These are phyloP conservation scores for Chaetoderma sp. DNA, from an alignment of 2,888 invertebrate genomes.

Conservation along the genomic window DNA sequence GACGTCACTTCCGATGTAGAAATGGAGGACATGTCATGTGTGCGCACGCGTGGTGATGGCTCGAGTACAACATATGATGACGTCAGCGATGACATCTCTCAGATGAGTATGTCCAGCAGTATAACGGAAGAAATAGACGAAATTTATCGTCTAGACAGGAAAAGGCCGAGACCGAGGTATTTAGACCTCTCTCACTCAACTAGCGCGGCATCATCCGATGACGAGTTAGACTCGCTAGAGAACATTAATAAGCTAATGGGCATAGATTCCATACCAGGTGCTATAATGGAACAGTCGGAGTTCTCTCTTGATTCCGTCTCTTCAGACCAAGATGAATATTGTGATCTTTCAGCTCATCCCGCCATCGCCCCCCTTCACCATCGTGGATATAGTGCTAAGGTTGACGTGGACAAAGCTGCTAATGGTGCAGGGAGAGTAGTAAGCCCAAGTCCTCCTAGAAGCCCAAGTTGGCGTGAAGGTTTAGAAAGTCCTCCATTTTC, in stretches of 20 bases:
- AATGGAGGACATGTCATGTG: constrained; percentile 54
- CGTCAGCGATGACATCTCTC: constrained; percentile 52
- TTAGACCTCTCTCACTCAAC: constrained; percentile 58
- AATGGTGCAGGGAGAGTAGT: constrained; percentile 21
- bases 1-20: constrained; percentile 56
- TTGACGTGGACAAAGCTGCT: too few relatives aligned
- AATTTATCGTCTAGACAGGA: background rate
- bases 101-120: constrained; percentile 37
- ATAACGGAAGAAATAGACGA: constrained; percentile 4
- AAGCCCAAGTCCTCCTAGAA: constrained; percentile 62
- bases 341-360: background rate
- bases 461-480: constrained; percentile 65
- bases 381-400: background rate
- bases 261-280: background rate
- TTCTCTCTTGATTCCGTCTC: constrained; percentile 1
- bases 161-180: constrained; percentile 50
- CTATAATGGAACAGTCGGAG: background rate
- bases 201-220: constrained; percentile 61
- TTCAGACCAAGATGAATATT: background rate
- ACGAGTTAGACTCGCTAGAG: constrained; percentile 36
- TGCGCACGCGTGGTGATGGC: constrained; percentile 48
- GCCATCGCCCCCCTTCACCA: background rate
- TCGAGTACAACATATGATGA: constrained; percentile 59
- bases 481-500: constrained; percentile 62
- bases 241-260: background rate